Base-by-base conservation (phyloP, 2,797 vertebrate species). In the Chromis chromis region DNA sequence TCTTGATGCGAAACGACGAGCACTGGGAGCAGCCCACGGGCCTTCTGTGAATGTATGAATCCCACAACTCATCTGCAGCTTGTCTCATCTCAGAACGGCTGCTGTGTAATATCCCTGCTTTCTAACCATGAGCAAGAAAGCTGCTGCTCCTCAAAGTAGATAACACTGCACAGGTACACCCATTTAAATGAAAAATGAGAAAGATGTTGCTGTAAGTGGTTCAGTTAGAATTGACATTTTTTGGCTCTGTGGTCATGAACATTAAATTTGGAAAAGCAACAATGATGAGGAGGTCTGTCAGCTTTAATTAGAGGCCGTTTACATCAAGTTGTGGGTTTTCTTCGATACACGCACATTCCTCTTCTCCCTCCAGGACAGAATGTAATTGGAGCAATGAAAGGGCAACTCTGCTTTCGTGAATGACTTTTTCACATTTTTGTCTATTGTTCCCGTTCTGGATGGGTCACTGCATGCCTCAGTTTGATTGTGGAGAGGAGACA, bases 11-110 rank as follows among this genome's bases (percentile, higher is more conserved):
- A 84, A 86, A 76, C 59, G 9, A 53, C 13, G 71, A 33, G 56
- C 8, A 11, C 71, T 77, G 49, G 76, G 75, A 86, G 80, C 60
- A 64, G 80, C 80, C 83, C 66, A 61, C 60, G 60, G 77, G 79
- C 76, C 70, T 46, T 59, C 59, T 4, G 63, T 27, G 71, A 40
- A 54, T 1, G n/a, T 25, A 11, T 10, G 68, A 73, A 74, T 74
- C 81, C 72, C 57, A 59, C 64, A 53, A 40, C 76, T 82, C 71
- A 65, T 74, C 67, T 52, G 36, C 62, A 31, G 46, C 54, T 52
- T 24, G 4, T 89, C 74, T 78, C 76, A 83, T 86, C 82, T 69
- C 70, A 67, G 70, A 70, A 40, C 55, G 11, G 58, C 72, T 10
- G 60, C 61, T 65, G 59, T 1, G 49, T 74, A 48, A 74, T 39